A percentile compares a stretch with the other conserved stretches of the same genome.
phyloP scores from a whole-genome alignment of 2,888 invertebrate species.

The Conchocele bisecta region DNA sequence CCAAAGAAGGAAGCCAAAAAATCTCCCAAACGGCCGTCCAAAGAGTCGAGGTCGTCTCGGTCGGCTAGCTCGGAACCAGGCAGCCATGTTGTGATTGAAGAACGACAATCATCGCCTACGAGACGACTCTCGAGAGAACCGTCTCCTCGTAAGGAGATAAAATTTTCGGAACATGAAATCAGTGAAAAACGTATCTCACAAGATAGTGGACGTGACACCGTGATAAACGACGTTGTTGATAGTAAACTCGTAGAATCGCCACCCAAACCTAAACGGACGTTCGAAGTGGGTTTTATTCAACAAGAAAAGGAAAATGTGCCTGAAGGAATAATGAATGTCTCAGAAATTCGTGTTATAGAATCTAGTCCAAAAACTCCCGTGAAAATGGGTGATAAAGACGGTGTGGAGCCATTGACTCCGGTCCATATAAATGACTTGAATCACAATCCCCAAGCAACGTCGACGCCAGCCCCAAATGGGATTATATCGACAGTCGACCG shows the following conservation, averaged over 20 bases:
- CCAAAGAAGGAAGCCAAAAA: conserved; percentile 67
- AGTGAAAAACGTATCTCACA: not conserved
- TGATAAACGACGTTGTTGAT: conserved; percentile 24
- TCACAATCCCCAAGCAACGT: conserved; percentile 71
- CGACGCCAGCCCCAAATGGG: conserved; percentile 75
- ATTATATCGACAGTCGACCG: conserved; percentile 61
- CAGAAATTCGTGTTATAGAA: conserved; percentile 49
- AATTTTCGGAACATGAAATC: not conserved
- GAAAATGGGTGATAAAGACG: conserved; percentile 54
- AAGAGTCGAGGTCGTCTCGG: conserved; percentile 47
- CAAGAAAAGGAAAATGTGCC: conserved; percentile 68
- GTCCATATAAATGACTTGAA: conserved; percentile 62
- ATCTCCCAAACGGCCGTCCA: conserved; percentile 62
- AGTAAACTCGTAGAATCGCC: conserved; percentile 48
- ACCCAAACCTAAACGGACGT: conserved; percentile 57
- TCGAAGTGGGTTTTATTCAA: conserved; percentile 55
- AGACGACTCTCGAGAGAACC: conserved; percentile 25
- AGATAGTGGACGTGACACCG: not conserved
- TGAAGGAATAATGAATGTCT: conserved; percentile 53
- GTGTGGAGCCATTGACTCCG: conserved; percentile 68
- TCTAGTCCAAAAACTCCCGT: conserved; percentile 58
- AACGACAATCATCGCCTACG: conserved; percentile 44
- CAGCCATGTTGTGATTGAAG: conserved; percentile 50
- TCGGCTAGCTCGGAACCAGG: conserved; percentile 56
- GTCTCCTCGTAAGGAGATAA: not conserved